phyloP scores from a whole-genome alignment of 2,888 invertebrate genomes.

The Microctonus aethiopoides region DNA sequence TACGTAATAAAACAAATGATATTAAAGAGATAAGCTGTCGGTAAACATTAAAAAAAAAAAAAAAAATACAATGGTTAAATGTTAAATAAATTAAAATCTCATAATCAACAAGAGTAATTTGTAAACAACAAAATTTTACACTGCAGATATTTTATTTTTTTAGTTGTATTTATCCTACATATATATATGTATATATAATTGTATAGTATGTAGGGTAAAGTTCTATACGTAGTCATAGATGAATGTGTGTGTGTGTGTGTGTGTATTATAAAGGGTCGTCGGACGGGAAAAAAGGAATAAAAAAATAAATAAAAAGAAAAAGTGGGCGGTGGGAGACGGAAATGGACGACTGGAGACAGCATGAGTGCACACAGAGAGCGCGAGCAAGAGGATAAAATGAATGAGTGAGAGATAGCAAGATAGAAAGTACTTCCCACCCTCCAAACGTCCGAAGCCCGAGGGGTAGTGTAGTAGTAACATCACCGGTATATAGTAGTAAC shows the following conservation, averaged over 20 bases:
- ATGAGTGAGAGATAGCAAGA: conserved; percentile 18
- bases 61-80: background rate
- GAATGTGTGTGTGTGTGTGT: no score
- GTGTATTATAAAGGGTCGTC: background rate
- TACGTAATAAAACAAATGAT: no score
- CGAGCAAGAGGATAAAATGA: conserved; percentile 20
- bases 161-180: conserved; percentile 38
- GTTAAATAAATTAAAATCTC: conserved; percentile 17
- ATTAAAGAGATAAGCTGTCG: no score
- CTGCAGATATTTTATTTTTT: conserved; percentile 60
- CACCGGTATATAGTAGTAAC: background rate
- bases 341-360: background rate
- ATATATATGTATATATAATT: background rate
- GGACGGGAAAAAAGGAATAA: no score
- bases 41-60: background rate
- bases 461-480: conserved; percentile 38
- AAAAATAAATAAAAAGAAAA: no score
- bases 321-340: background rate
- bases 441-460: conserved; percentile 50
- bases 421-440: conserved; percentile 28
- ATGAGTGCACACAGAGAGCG: background rate
- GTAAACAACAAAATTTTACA: conserved; percentile 48
- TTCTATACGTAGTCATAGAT: no score
- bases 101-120: conserved; percentile 55
- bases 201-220: no score